A percentile compares a stretch with the other conserved stretches of the same genome.
phyloP scores from a whole-genome alignment of 2,888 invertebrate genomes.

The Latrodectus hesperus region DNA sequence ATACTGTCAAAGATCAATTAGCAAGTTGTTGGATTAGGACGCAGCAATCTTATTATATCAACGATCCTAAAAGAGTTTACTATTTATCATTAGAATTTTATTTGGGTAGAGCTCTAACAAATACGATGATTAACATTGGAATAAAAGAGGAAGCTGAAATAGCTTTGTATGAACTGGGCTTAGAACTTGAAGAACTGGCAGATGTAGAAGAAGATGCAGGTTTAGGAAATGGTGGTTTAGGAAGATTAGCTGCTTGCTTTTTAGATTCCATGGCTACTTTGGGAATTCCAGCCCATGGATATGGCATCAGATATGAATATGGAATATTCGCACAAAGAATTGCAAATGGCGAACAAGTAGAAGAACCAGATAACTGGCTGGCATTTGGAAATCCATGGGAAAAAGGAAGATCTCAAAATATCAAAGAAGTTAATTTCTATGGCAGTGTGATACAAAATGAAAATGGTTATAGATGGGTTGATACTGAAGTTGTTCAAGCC shows the following conservation, averaged over 20 bases:
- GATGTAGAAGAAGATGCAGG: slow-evolving; percentile 99
- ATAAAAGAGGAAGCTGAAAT: slow-evolving; percentile 98
- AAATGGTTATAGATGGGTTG: slow-evolving; percentile 92
- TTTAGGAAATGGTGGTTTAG: slow-evolving; percentile 97
- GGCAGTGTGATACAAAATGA: slow-evolving; percentile 90
- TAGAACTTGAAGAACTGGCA: slow-evolving; percentile 98
- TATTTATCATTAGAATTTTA: slow-evolving; percentile 99
- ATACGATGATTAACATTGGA: slow-evolving; percentile 99
- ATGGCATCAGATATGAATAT: slow-evolving; percentile 98
- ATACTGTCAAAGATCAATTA: slow-evolving; percentile 97
- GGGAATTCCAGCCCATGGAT: slow-evolving; percentile 97
- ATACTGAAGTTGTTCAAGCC: slow-evolving; percentile 94
- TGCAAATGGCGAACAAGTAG: slow-evolving; percentile 93
- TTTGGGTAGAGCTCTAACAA: slow-evolving; percentile 97
- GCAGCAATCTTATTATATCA: slow-evolving; percentile 99
- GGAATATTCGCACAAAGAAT: slow-evolving; percentile 99
- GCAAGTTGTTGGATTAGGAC: slow-evolving; percentile 99
- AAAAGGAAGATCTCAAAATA: slow-evolving; percentile 98
- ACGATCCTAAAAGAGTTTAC: slow-evolving; percentile 99
- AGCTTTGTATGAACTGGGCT: slow-evolving; percentile 97
- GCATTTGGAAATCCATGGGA: slow-evolving; percentile 99
- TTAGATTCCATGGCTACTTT: slow-evolving; percentile 98
- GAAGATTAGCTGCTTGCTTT: slow-evolving; percentile 98
- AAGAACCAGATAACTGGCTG: slow-evolving; percentile 99
- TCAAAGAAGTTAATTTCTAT: slow-evolving; percentile 97